Percentiles rank a stretch among this genome's conserved stretches.
phyloP scores from a whole-genome alignment of 1,140 invertebrate genomes.

The Archegozetes longisetosus region DNA sequence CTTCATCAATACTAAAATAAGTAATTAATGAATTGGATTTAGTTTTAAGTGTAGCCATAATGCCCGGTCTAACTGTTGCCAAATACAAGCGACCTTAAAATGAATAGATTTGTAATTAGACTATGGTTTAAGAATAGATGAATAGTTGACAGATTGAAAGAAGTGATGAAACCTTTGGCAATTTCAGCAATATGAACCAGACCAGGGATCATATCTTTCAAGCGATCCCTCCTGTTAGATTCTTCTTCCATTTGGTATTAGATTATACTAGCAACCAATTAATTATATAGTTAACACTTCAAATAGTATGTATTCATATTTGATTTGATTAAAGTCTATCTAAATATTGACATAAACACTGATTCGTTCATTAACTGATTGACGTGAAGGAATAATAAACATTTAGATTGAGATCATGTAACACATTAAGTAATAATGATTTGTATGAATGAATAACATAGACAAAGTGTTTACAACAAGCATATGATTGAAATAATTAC shows the following conservation, averaged over 20 bases:
- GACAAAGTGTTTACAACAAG: neutral
- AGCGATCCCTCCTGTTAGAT: neutral
- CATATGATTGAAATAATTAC: too few relatives aligned
- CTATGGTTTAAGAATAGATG: too few relatives aligned
- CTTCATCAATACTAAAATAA: constrained; percentile 82
- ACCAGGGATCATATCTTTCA: neutral
- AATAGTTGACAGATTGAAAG: neutral
- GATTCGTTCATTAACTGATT: too few relatives aligned
- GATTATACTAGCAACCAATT: neutral
- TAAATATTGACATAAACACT: too few relatives aligned
- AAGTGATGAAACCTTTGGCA: neutral
- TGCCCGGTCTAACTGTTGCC: constrained; percentile 49
- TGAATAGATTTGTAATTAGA: too few relatives aligned
- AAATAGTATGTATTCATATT: too few relatives aligned
- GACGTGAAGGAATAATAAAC: too few relatives aligned
- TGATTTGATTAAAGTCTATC: too few relatives aligned
- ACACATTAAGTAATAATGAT: neutral
- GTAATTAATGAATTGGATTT: constrained; percentile 70
- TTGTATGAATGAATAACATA: neutral
- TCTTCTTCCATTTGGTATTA: neutral
- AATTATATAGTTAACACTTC: neutral
- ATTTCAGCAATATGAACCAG: neutral
- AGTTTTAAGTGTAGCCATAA: constrained; percentile 45
- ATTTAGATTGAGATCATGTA: neutral
- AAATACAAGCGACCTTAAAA: constrained; percentile 74